Evolutionary conservation across 2,797 vertebrate species (phyloP).

Genomic region (Coccyzus lansbergi): DNA sequence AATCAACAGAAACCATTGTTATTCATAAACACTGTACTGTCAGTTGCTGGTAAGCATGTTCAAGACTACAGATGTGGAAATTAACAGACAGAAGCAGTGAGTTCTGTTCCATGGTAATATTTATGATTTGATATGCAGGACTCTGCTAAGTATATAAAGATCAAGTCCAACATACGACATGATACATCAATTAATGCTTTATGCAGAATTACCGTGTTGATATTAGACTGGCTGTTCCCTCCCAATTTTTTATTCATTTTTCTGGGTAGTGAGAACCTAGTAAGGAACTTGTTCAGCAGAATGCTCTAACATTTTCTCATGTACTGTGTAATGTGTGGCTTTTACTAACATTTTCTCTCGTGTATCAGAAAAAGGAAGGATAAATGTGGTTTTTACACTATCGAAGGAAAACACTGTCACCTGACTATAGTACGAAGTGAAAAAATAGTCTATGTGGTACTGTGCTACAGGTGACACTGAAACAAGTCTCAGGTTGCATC

Average conservation of each 20-base stretch:
- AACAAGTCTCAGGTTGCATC: neutral
- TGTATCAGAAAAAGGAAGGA: neutral
- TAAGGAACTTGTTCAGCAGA: neutral
- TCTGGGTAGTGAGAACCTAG: neutral
- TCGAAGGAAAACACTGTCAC: neutral
- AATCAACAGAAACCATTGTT: neutral
- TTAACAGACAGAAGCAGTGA: neutral
- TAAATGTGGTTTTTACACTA: neutral
- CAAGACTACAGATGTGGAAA: neutral
- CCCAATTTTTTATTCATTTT: neutral
- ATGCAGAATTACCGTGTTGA: neutral
- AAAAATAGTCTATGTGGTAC: neutral
- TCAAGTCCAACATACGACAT: neutral
- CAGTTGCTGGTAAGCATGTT: neutral
- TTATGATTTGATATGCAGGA: accelerated
- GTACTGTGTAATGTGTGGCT: neutral
- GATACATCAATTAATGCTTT: neutral
- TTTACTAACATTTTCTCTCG: neutral
- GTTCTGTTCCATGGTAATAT: neutral
- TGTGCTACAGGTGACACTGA: neutral
- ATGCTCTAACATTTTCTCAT: neutral
- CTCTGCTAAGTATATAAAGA: neutral
- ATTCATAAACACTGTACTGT: neutral
- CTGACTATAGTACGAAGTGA: neutral
- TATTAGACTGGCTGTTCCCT: neutral